Percentiles rank a stretch among this genome's conserved stretches.
phyloP scores from a whole-genome alignment of 2,797 vertebrate species.

The Silurus aristotelis region DNA sequence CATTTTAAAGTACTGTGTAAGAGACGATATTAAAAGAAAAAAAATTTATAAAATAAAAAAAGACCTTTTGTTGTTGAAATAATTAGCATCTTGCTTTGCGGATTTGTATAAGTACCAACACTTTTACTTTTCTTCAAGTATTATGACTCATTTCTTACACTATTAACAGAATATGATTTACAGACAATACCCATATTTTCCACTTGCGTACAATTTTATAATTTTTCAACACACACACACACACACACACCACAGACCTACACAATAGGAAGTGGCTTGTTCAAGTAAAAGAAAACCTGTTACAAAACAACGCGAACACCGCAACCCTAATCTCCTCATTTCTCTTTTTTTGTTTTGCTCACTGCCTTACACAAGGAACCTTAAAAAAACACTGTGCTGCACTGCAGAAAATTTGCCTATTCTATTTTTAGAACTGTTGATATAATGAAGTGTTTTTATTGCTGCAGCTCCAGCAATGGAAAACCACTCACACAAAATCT shows the following conservation, averaged over 20 bases:
- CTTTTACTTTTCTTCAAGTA: background rate
- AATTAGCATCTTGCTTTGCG: background rate
- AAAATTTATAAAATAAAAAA: background rate
- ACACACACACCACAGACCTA: background rate
- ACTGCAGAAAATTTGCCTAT: constrained; percentile 25
- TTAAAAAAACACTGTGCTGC: constrained; percentile 20
- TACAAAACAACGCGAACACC: background rate
- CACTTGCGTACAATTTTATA: background rate
- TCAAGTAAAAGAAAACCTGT: constrained; percentile 3
- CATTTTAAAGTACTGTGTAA: background rate
- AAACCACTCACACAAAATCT: constrained; percentile 35
- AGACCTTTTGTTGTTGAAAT: background rate
- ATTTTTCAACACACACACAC: background rate
- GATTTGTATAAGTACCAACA: background rate
- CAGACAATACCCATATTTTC: background rate
- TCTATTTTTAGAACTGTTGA: constrained; percentile 36
- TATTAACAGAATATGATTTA: background rate
- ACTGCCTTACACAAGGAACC: constrained; percentile 40
- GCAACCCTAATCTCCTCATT: constrained; percentile 16
- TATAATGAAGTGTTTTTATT: constrained; percentile 47
- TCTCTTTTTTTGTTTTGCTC: constrained; percentile 3
- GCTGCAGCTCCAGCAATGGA: constrained; percentile 9
- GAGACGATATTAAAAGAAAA: background rate
- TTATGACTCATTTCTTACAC: background rate
- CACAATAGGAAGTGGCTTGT: constrained; percentile 5